Conservation (phyloP, 2,888 invertebrate genomes). For the Conomelus anceps region DNA sequence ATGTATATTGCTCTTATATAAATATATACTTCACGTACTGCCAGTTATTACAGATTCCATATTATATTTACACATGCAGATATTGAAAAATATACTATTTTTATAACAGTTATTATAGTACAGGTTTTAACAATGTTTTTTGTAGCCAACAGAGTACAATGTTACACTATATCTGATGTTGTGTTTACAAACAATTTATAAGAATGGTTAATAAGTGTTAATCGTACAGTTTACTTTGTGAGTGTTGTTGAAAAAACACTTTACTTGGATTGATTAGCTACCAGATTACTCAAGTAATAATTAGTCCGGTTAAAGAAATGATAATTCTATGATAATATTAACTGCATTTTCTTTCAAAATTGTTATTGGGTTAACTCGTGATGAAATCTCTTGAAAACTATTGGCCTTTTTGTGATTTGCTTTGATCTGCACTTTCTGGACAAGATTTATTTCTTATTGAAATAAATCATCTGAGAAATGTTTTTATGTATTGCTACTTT, state of each 20-base stretch:
- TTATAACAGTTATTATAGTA: conserved; percentile 1
- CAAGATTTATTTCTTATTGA: too few relatives aligned
- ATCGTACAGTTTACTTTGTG: too few relatives aligned
- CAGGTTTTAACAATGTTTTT: conserved; percentile 12
- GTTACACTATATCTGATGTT: background rate
- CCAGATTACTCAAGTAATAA: background rate
- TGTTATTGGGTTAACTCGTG: too few relatives aligned
- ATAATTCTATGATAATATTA: background rate
- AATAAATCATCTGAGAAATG: too few relatives aligned
- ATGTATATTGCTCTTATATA: background rate
- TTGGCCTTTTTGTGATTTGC: too few relatives aligned
- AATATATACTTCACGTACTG: conserved; percentile 7
- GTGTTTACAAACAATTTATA: background rate
- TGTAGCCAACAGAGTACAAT: background rate
- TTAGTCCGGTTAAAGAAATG: background rate
- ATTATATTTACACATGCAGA: conserved; percentile 7
- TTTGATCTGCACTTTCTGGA: too few relatives aligned
- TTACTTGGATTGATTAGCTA: background rate
- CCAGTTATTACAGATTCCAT: conserved; percentile 13
- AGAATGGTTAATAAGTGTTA: background rate
- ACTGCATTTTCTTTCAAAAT: background rate
- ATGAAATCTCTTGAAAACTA: too few relatives aligned
- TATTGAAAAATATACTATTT: background rate
- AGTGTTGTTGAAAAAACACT: background rate
- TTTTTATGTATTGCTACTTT: too few relatives aligned